Conservation (phyloP, 2,888 invertebrate species). For the Lepidochrysops patricia region DNA sequence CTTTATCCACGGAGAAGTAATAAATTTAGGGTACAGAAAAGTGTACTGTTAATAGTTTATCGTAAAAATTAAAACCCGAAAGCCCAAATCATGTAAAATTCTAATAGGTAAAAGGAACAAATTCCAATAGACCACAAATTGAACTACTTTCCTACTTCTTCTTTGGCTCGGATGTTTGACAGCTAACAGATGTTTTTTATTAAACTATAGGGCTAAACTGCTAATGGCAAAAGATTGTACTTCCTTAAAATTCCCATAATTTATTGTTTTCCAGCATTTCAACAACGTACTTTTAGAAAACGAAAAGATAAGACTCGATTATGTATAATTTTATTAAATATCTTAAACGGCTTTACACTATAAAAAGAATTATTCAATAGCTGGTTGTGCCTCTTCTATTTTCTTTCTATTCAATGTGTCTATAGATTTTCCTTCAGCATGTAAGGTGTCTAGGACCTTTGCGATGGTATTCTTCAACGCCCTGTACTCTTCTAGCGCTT, state of each 20-base stretch:
- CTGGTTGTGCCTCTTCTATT: background rate
- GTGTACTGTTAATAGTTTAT: background rate
- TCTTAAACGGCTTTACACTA: background rate
- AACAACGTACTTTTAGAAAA: too few relatives aligned
- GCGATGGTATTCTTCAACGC: slow-evolving; percentile 70
- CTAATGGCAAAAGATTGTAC: too few relatives aligned
- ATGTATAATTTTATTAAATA: background rate
- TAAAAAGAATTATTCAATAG: background rate
- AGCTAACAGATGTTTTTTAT: background rate
- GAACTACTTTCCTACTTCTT: background rate
- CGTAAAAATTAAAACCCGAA: background rate
- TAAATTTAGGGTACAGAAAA: background rate
- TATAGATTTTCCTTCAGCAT: slow-evolving; percentile 48
- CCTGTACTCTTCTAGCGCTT: slow-evolving; percentile 79
- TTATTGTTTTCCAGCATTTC: too few relatives aligned
- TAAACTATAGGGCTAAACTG: too few relatives aligned
- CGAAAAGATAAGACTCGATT: too few relatives aligned
- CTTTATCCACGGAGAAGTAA: slow-evolving; percentile 1
- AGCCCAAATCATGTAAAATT: too few relatives aligned
- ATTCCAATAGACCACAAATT: background rate
- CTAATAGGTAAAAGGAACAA: background rate
- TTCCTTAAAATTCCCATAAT: too few relatives aligned
- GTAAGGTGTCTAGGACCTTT: slow-evolving; percentile 43
- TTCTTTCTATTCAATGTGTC: slow-evolving; percentile 19
- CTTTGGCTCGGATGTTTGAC: background rate